These are phyloP conservation scores for Ranitomeya variabilis DNA, from an alignment of 2,113 vertebrate species.

Conservation along the genomic window DNA sequence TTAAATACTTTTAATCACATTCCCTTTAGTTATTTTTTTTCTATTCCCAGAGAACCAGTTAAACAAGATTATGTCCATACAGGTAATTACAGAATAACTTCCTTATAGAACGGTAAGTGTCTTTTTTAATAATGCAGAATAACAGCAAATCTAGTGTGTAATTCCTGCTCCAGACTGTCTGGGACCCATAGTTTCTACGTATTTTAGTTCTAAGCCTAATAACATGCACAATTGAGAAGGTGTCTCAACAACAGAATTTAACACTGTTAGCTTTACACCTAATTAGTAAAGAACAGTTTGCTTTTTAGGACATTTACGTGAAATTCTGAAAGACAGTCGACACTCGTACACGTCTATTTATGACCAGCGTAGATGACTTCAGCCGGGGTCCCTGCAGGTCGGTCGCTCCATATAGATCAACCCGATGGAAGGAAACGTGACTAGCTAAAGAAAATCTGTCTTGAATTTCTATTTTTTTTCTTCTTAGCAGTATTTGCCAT, in stretches of 20 bases:
- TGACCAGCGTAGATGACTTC: not conserved
- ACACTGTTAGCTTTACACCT: slow-evolving; percentile 24
- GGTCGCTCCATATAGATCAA: not conserved
- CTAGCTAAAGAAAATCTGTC: not conserved
- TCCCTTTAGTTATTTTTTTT: too few relatives aligned
- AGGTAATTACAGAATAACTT: not conserved
- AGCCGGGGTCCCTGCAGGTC: not conserved
- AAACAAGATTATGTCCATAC: not conserved
- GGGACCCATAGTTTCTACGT: not conserved
- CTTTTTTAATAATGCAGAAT: not conserved
- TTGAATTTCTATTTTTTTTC: not conserved
- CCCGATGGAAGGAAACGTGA: not conserved
- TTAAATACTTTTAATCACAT: too few relatives aligned
- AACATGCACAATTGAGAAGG: slow-evolving; percentile 16
- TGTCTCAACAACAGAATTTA: slow-evolving; percentile 41
- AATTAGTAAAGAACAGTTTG: slow-evolving; percentile 24
- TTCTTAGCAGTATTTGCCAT: slow-evolving; percentile 11
- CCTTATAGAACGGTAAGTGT: not conserved
- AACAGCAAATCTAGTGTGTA: not conserved
- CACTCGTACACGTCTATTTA: not conserved
- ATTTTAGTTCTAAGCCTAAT: slow-evolving; percentile 7
- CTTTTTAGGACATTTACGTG: slow-evolving; percentile 8
- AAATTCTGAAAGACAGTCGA: not conserved
- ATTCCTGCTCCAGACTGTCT: slow-evolving; percentile 22
- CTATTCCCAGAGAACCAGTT: not conserved